Base-by-base conservation (phyloP, 2,797 vertebrate species). In the Erithacus rubecula region DNA sequence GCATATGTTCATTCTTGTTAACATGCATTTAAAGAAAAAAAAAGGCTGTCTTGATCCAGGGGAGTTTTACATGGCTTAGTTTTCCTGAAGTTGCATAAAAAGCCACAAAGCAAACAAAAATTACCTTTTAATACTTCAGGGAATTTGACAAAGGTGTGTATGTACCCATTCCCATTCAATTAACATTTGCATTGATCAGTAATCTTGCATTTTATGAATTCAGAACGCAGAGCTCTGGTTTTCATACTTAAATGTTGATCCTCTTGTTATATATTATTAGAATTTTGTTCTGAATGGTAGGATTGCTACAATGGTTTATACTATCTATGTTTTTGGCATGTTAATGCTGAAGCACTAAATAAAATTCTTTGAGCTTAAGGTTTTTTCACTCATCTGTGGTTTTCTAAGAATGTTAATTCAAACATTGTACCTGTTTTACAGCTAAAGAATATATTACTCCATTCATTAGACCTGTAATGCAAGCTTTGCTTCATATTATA, bases 371-470 rank as follows among this genome's bases (percentile, higher is more conserved):
- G 41, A 44, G 21, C 11, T 10, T 74, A 36, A 46, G 19, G 46
- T 68, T 85, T 19, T 70, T 91, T 47, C 5, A 13, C 17, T 49
- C 18, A 23, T 36, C 32, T 89, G 64, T 75, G 43, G 5, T 65
- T 91, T 74, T 79, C 4, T 37, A 37, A 87, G 60, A 53, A 51
- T 47, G 36, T 44, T 9, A 70, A 5, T 93, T 84, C 51, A 65
- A 74, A 19, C n/a, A 81, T 87, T 82, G 32, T 39, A 12, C 29
- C 71, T 90, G 11, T 52, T 84, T 96, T 92, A 49, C 77, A 99
- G 99, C 99, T 97, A 99, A 99, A 98, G 99, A 99, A 97, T 99
- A 99, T 95, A 99, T 99, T 96, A 99, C 98, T 39, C 99, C 99
- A 39, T 99, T 98, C 97, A 99, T 99, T 96, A 98, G 99, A 97